These are phyloP conservation scores for Penaeus vannamei DNA, from an alignment of 1,140 invertebrate species.

Conservation along the genomic window DNA sequence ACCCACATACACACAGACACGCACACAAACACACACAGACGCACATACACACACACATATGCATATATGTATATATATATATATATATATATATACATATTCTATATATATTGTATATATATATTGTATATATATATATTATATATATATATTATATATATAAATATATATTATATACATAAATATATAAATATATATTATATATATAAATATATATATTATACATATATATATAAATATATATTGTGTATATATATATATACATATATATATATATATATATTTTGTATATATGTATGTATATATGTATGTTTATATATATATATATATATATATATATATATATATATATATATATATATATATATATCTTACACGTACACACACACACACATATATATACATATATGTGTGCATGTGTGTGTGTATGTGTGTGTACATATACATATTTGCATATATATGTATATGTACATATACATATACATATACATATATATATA, in stretches of 20 bases:
- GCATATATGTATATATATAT: conserved; percentile 9
- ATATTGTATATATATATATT: too few species aligned
- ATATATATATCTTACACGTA: neutral
- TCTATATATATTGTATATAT: too few species aligned
- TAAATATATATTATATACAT: too few species aligned
- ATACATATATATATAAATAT: too few species aligned
- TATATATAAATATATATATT: too few species aligned
- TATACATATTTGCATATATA: conserved; percentile 4
- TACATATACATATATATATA: conserved; percentile 1
- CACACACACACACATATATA: neutral
- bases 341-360: neutral
- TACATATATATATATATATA: neutral
- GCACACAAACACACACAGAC: neutral
- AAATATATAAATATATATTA: conserved; percentile 21
- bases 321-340: neutral
- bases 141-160: too few species aligned
- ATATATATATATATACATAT: neutral
- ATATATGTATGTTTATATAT: neutral
- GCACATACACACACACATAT: neutral
- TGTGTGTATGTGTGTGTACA: neutral
- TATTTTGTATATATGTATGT: neutral
- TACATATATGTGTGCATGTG: neutral
- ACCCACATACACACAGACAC: neutral
- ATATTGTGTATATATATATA: conserved; percentile 1
- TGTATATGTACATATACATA: neutral